These are phyloP conservation scores for Piaya cayana DNA, from an alignment of 2,113 vertebrate genomes.

Conservation along the genomic window DNA sequence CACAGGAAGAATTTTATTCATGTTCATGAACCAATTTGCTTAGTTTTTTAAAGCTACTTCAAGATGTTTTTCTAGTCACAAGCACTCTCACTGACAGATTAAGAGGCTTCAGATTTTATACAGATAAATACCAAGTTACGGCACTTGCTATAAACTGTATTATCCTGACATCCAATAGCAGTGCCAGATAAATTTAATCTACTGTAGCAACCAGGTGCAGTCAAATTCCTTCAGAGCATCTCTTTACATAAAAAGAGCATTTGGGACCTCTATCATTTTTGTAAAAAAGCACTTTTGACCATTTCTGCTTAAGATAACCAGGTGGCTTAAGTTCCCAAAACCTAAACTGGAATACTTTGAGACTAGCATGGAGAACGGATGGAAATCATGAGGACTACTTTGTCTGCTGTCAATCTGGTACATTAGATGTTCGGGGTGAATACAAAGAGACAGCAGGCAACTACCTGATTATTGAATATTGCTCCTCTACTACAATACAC, in stretches of 20 bases:
- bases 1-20: neutral
- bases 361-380: neutral
- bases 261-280: neutral
- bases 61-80: neutral
- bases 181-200: neutral
- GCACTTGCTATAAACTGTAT: neutral
- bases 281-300: neutral
- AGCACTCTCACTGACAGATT: neutral
- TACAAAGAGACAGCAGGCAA: neutral
- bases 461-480: neutral
- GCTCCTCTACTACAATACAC: neutral
- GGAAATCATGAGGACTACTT: neutral
- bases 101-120: neutral
- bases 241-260: neutral
- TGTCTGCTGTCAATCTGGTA: neutral
- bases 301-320: neutral
- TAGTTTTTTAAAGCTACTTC: neutral
- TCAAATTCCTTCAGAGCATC: neutral
- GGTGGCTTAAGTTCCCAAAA: neutral
- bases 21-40: neutral
- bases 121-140: neutral
- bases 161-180: neutral
- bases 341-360: neutral
- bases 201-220: neutral
- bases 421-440: neutral